These are phyloP conservation scores for Drosophila birchii DNA, from an alignment of 2,888 invertebrate species.

Conservation along the genomic window DNA sequence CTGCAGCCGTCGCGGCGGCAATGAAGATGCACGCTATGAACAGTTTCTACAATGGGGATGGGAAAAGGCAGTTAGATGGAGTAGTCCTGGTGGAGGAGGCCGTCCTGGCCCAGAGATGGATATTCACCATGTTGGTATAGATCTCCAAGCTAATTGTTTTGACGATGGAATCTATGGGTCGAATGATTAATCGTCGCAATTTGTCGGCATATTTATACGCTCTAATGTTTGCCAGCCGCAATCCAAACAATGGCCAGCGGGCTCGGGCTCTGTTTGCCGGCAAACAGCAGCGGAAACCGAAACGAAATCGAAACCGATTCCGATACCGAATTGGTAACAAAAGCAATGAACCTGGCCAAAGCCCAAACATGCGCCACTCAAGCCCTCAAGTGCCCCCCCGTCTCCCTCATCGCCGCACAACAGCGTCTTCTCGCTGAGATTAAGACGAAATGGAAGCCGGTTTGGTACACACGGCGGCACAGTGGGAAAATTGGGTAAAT, in stretches of 20 bases:
- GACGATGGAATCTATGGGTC: slow-evolving; percentile 78
- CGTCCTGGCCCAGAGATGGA: slow-evolving; percentile 18
- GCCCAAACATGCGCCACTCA: slow-evolving; percentile 75
- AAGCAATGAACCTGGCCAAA: slow-evolving; percentile 53
- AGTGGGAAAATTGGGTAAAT: not conserved
- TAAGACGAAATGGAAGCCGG: slow-evolving; percentile 58
- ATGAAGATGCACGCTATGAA: slow-evolving; percentile 73
- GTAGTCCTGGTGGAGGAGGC: slow-evolving; percentile 13
- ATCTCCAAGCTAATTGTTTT: slow-evolving; percentile 73
- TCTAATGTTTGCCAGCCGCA: slow-evolving; percentile 67
- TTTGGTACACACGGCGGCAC: slow-evolving; percentile 34
- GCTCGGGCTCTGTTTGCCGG: slow-evolving; percentile 67
- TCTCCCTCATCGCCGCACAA: slow-evolving; percentile 13
- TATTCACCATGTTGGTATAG: slow-evolving; percentile 72
- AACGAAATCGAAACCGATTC: slow-evolving; percentile 41
- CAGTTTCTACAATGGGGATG: slow-evolving; percentile 62
- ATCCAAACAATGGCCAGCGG: slow-evolving; percentile 67
- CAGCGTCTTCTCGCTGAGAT: slow-evolving; percentile 28
- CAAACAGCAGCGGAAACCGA: slow-evolving; percentile 56
- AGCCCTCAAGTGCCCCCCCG: slow-evolving; percentile 69
- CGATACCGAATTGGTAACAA: slow-evolving; percentile 49
- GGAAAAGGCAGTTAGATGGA: not conserved
- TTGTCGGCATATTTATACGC: slow-evolving; percentile 78
- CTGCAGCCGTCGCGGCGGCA: slow-evolving; percentile 79
- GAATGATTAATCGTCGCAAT: slow-evolving; percentile 79